phyloP scores from a whole-genome alignment of 2,888 invertebrate species.

The Temnothorax rugatulus region DNA sequence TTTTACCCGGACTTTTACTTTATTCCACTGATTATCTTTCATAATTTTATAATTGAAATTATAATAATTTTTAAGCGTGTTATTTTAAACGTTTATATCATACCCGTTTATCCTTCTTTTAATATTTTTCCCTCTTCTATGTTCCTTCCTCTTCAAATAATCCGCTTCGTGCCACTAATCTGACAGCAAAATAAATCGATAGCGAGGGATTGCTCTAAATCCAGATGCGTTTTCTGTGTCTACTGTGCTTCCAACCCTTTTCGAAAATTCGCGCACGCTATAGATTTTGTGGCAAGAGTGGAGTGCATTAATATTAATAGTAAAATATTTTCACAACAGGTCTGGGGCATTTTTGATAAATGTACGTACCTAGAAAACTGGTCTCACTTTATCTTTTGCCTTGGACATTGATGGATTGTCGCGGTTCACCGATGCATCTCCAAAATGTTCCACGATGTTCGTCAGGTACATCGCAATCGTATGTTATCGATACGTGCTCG shows the following conservation, averaged over 20 bases:
- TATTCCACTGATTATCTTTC: background rate
- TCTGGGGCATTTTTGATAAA: slow-evolving; percentile 52
- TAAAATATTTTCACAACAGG: slow-evolving; percentile 49
- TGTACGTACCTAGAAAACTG: slow-evolving; percentile 51
- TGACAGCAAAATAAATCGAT: slow-evolving; percentile 49
- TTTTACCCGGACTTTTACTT: background rate
- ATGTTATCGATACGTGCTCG: slow-evolving; percentile 42
- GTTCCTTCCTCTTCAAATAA: background rate
- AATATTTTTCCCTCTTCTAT: background rate
- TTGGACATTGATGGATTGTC: slow-evolving; percentile 61
- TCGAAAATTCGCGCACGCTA: slow-evolving; percentile 22
- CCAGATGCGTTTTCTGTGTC: slow-evolving; percentile 27
- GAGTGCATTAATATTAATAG: slow-evolving; percentile 56
- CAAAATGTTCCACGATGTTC: slow-evolving; percentile 42
- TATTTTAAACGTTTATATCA: background rate
- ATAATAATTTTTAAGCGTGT: background rate
- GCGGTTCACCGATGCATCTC: slow-evolving; percentile 53
- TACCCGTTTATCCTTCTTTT: background rate
- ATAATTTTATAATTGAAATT: slow-evolving; percentile 1
- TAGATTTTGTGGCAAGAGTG: slow-evolving; percentile 20
- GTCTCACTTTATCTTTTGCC: slow-evolving; percentile 57
- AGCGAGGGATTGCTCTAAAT: slow-evolving; percentile 24
- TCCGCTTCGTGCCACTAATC: slow-evolving; percentile 22
- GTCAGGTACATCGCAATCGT: slow-evolving; percentile 54
- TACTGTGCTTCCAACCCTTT: slow-evolving; percentile 22